These are phyloP conservation scores for Nematopogon swammerdamellus DNA, from an alignment of 2,888 invertebrate species.

Conservation along the genomic window DNA sequence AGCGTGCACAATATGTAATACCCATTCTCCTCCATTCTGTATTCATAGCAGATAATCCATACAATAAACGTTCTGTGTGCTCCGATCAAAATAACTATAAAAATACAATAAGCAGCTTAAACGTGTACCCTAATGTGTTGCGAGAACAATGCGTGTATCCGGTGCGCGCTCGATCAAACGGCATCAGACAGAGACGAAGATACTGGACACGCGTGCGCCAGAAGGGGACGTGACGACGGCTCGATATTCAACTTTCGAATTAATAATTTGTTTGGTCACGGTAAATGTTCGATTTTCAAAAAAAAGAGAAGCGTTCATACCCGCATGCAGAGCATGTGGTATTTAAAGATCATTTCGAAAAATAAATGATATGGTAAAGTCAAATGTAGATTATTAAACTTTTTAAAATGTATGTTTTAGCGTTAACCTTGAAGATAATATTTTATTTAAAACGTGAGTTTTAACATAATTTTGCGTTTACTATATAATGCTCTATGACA, in stretches of 20 bases:
- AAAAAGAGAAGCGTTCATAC: constrained; percentile 9
- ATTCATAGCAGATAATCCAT: constrained; percentile 43
- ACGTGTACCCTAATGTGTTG: constrained; percentile 39
- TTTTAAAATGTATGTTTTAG: too few relatives aligned
- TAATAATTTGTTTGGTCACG: constrained; percentile 28
- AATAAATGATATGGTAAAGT: too few relatives aligned
- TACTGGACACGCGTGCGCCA: constrained; percentile 8
- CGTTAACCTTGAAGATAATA: too few relatives aligned
- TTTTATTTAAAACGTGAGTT: too few relatives aligned
- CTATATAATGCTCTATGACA: too few relatives aligned
- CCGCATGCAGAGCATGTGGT: not conserved
- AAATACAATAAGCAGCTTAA: constrained; percentile 54
- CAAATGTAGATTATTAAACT: too few relatives aligned
- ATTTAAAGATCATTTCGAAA: too few relatives aligned
- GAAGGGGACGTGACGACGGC: constrained; percentile 7
- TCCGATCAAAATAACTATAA: constrained; percentile 54
- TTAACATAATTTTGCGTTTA: too few relatives aligned
- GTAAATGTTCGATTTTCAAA: constrained; percentile 10
- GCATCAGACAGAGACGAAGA: constrained; percentile 19
- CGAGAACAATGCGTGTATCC: constrained; percentile 9
- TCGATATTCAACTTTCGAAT: constrained; percentile 23
- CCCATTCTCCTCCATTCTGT: constrained; percentile 35
- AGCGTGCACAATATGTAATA: constrained; percentile 23
- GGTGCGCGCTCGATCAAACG: constrained; percentile 10
- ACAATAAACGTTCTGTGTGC: constrained; percentile 36